Percentiles rank a stretch among this genome's conserved stretches.
Evolutionary conservation across 35 echinoderm and acorn worm species (phyloP).

Genomic region (Amphiura filiformis): DNA sequence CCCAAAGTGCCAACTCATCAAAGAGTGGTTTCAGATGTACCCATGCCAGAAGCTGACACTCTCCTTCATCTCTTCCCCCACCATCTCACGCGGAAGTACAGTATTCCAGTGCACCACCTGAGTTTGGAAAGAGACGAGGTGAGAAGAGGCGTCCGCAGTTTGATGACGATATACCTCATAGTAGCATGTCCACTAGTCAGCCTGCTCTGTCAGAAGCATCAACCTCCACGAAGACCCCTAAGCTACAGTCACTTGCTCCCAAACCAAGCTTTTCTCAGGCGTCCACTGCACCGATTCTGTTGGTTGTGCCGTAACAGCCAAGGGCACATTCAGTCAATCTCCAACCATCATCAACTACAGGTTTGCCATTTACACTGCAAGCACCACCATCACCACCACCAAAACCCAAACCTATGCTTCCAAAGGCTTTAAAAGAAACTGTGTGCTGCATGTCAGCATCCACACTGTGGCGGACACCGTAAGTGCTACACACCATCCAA

Average conservation of each 20-base stretch:
- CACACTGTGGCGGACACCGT: constrained; percentile 44
- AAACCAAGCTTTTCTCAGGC: background rate
- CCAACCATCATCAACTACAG: background rate
- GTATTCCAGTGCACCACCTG: background rate
- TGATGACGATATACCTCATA: constrained; percentile 18
- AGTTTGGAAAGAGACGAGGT: constrained; percentile 19
- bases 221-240: constrained; percentile 3
- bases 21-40: constrained; percentile 11
- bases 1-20: constrained; percentile 34
- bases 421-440: too few relatives aligned
- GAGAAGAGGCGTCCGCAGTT: constrained; percentile 32
- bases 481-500: constrained; percentile 51
- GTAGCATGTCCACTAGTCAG: background rate
- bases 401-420: too few relatives aligned
- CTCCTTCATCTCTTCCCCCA: constrained; percentile 35
- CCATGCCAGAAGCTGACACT: constrained; percentile 32
- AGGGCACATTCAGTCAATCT: constrained; percentile 15
- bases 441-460: constrained; percentile 53
- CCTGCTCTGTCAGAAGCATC: background rate
- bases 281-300: background rate
- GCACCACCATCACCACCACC: background rate
- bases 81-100: constrained; percentile 25
- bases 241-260: background rate
- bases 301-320: constrained; percentile 28
- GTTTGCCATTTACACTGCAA: constrained; percentile 30